These are phyloP conservation scores for Coregonus sp. DNA, from an alignment of 2,797 vertebrate genomes.

Conservation along the genomic window DNA sequence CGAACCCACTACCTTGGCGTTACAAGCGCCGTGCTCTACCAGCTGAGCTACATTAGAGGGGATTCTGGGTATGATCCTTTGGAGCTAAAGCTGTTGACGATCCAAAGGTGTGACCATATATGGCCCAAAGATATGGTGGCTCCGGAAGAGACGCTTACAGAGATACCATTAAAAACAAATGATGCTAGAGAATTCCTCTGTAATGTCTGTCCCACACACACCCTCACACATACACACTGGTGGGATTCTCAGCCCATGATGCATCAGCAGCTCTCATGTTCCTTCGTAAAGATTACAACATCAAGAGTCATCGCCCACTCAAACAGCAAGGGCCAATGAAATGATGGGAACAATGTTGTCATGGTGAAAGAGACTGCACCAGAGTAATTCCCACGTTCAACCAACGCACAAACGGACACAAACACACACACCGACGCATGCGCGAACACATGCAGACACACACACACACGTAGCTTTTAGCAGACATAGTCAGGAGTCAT, in stretches of 20 bases:
- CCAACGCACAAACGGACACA: constrained; percentile 45
- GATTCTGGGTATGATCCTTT: neutral
- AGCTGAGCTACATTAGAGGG: too few relatives aligned
- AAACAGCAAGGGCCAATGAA: constrained; percentile 58
- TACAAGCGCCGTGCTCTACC: too few relatives aligned
- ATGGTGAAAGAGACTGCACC: constrained; percentile 73
- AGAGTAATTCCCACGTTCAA: constrained; percentile 61
- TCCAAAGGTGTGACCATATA: neutral
- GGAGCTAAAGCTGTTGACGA: neutral
- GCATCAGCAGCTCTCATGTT: constrained; percentile 66
- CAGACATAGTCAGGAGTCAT: constrained; percentile 53
- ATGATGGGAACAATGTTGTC: constrained; percentile 68
- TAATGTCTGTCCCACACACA: neutral
- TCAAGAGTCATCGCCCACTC: constrained; percentile 73
- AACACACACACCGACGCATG: neutral
- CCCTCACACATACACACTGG: neutral
- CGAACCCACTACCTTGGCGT: too few relatives aligned
- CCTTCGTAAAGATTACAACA: constrained; percentile 73
- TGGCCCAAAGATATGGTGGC: neutral
- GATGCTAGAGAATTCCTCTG: neutral
- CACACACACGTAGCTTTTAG: constrained; percentile 47
- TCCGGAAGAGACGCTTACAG: constrained; percentile 14
- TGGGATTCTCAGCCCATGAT: constrained; percentile 59
- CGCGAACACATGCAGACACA: neutral
- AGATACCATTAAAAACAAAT: constrained; percentile 14